These are phyloP conservation scores for Drosophila antonietae DNA, from an alignment of 2,888 invertebrate species.

Conservation along the genomic window DNA sequence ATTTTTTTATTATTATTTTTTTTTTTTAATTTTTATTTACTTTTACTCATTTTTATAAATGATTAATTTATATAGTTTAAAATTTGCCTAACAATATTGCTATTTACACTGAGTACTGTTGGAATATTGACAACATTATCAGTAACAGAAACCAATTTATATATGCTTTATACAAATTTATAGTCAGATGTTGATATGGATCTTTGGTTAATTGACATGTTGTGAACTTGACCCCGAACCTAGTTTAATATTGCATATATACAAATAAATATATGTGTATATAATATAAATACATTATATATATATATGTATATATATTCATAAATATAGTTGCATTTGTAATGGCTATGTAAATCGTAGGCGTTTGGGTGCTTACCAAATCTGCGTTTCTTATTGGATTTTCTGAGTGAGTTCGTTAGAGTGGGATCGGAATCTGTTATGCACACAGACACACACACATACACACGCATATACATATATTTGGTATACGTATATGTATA, in stretches of 20 bases:
- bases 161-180: too few relatives aligned
- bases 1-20: too few relatives aligned
- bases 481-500: conserved; percentile 18
- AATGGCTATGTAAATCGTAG: conserved; percentile 38
- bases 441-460: background rate
- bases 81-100: background rate
- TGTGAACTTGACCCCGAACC: conserved; percentile 39
- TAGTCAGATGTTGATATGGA: background rate
- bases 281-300: background rate
- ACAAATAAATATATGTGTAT: background rate
- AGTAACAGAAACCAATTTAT: background rate
- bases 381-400: conserved; percentile 84
- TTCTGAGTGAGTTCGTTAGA: conserved; percentile 84
- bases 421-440: conserved; percentile 82
- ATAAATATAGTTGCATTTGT: background rate
- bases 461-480: conserved; percentile 4
- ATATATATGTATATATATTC: conserved; percentile 2
- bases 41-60: too few relatives aligned
- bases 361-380: conserved; percentile 83
- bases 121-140: background rate
- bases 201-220: conserved; percentile 8
- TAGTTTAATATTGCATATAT: background rate
- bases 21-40: too few relatives aligned
- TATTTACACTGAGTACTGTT: background rate
- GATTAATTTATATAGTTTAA: too few relatives aligned